Evolutionary conservation across 2,797 vertebrate species (phyloP), one percentile per base, ranked within the genome.

Genomic region (Onychomys arenicola): DNA sequence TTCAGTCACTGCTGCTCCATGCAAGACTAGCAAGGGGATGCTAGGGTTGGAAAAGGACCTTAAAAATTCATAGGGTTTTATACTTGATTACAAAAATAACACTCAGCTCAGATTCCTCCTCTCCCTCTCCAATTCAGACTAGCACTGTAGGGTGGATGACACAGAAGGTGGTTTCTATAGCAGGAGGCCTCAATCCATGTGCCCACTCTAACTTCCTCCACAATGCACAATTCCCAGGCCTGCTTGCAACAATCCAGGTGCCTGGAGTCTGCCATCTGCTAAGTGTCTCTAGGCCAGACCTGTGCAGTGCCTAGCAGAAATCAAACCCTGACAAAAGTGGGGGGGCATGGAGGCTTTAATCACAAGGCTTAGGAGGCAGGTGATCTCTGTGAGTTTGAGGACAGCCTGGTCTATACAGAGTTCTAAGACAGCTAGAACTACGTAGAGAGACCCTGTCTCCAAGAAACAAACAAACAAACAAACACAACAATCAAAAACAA

Each of bases 71-170:
- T 52, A 34, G 73, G 21, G 93, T 94, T 40, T 92, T n/a, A 95
- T 95, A 73, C 71, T 65, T 82, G 89, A 89, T 76, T 94, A 94
- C 49, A 87, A 97, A 97, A 96, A 97, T 96, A 95, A 92, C 84
- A 80, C 46, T 65, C 43, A 81, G 71, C 40, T 95, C 75, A 83
- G 40, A 73, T 4, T n/a, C 75, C 86, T 82, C 76, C 88, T 93
- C 80, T 91, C 81, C 76, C 17, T 81, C 61, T 85, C 57, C 3
- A 10, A 84, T 73, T 94, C 75, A 93, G 91, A 82, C 43, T 21
- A 61, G 67, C 61, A 19, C 25, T 88, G 49, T 59, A 13, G 59
- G 46, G 65, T 52, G 61, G 76, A 29, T 2, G 21, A 78, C 19
- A 10, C 7, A n/a, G 49, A 84, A 83, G 87, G 49, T 16, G 69